Evolutionary conservation across 2,113 vertebrate species (phyloP).

Genomic region (Dissostichus mawsoni): DNA sequence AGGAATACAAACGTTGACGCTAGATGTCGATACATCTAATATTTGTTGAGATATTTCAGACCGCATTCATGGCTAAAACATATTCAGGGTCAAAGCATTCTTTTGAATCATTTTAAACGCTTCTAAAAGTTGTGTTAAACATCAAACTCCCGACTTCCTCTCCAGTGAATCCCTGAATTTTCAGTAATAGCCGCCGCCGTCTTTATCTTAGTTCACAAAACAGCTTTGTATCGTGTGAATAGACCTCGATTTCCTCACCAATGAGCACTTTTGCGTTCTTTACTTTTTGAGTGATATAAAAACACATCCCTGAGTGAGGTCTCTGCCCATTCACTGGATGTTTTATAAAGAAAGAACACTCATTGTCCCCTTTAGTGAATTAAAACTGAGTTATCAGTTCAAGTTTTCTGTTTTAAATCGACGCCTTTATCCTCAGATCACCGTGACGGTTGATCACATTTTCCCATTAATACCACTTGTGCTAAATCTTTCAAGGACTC

Average conservation of each 20-base stretch:
- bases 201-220: neutral
- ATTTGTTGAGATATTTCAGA: neutral
- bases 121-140: neutral
- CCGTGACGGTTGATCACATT: constrained; percentile 33
- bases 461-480: constrained; percentile 18
- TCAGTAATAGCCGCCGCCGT: neutral
- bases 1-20: neutral
- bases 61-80: neutral
- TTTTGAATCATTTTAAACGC: neutral
- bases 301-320: neutral
- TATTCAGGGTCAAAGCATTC: neutral
- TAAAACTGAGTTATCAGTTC: neutral
- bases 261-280: neutral
- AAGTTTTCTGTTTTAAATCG: constrained; percentile 10
- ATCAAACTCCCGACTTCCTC: no score
- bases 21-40: neutral
- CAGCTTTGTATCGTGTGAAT: neutral
- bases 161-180: no score
- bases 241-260: neutral
- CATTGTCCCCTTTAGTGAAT: neutral
- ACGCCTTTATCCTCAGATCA: constrained; percentile 10
- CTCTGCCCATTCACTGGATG: neutral
- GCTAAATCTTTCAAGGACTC: constrained; percentile 26
- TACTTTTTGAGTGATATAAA: neutral
- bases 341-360: neutral